Base-by-base conservation (phyloP, 1,140 invertebrate species). In the Psix sp. region DNA sequence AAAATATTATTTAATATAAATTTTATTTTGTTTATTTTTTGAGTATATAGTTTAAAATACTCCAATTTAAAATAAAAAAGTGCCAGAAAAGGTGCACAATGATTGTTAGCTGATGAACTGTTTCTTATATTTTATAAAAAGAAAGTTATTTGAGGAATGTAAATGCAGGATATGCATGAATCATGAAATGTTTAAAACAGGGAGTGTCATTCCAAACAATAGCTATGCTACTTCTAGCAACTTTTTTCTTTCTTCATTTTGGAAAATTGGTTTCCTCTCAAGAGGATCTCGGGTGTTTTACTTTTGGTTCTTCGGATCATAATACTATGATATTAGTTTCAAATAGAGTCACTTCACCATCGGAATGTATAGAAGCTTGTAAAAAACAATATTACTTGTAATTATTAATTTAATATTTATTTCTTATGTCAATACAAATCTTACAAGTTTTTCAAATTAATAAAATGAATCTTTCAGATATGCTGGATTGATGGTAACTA, bases 401-500 rank as follows among this genome's bases (percentile, higher is more conserved):
- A 82, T 79, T 67, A 4, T 5, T 24, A 4, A 5, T 24, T 24
- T 86, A 62, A 82, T 79, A 63, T 9, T 5, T 24, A 4, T 24
- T 24, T 24, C 9, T 24, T 24, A 24, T 24, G 21, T 24, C 21
- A 24, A 4, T 24, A 24, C 21, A 24, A n/a, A n/a, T n/a, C n/a
- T 24, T 24, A 4, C 4, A 24, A 24, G 21, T 29, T 29, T 49
- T 15, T 67, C 7, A 38, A 33, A 13, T 49, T 17, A 45, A 43
- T 24, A 26, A 15, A 15, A 29, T 49, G n/a, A 13, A 3, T 56
- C 39, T 45, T 46, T 49, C n/a, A 88, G 87, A 79, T 88, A 82
- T 74, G 85, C 87, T 31, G 86, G 84, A 10, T 72, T 88, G 16
- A 85, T 84, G 76, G 82, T 82, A 36, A 83, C 83, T 24, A 77